Evolutionary conservation across 1,140 invertebrate genomes (phyloP), one percentile per base, ranked within the genome.

Genomic region (Aplysia californica): DNA sequence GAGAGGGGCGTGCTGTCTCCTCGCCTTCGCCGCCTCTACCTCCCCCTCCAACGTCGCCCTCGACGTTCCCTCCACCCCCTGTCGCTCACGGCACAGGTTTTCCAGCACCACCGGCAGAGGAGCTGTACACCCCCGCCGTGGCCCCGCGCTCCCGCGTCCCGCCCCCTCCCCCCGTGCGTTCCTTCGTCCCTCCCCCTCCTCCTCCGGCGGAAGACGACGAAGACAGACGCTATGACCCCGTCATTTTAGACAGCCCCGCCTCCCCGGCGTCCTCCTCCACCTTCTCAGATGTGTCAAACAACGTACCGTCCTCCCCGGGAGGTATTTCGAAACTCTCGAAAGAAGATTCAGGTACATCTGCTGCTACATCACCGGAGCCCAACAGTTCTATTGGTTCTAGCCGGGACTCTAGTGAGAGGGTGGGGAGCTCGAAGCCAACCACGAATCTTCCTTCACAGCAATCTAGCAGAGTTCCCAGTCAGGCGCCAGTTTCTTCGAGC

Each of bases 321-420:
- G 56, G n/a, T 23, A 10, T 73, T 4, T 73, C 70, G 3, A 61
- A 61, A 18, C 70, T 73, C 58, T 73, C 70, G n/a, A 41, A 73
- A 21, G 70, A 73, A 23, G 33, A n/a, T n/a, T n/a, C n/a, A n/a
- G n/a, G 55, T n/a, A 21, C 26, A 31, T 75, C 58, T 21, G 26
- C 26, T 1, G 31, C 64, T 15, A 23, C 23, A 1, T 76, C 64
- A 5, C 66, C 50, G 31, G 65, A 44, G 18, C 18, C 33, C 21
- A 35, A 66, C 35, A 58, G 35, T 5, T 36, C 44, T 23, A 26
- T 66, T 4, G 66, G 29, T 56, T 66, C 72, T 15, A 65, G 59
- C 61, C 44, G 35, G 1, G 39, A 41, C 21, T 38, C n/a, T 1
- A n/a, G 21, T 10, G 44, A 71, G 26, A 56, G 29, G 3, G 3